Evolutionary conservation across 1,140 invertebrate genomes (phyloP).

Genomic region (Copidosoma floridanum): DNA sequence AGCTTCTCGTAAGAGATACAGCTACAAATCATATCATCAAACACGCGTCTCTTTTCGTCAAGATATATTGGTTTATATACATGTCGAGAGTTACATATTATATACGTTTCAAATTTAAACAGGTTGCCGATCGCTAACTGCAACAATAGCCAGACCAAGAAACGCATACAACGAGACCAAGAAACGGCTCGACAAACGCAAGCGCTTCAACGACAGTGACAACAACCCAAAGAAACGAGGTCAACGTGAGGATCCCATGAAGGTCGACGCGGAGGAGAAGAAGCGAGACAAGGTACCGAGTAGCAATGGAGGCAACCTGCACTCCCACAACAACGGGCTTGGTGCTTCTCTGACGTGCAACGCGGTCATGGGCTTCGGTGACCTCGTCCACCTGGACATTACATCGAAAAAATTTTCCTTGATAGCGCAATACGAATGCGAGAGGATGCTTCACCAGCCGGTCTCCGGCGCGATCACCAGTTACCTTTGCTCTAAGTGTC

Average conservation of each 20-base stretch:
- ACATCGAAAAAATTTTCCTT: constrained; percentile 74
- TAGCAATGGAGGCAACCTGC: constrained; percentile 34
- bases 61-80: no score
- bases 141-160: constrained; percentile 37
- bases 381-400: constrained; percentile 78
- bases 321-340: no score
- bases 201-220: constrained; percentile 28
- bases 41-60: no score
- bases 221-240: constrained; percentile 27
- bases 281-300: constrained; percentile 34
- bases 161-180: constrained; percentile 54
- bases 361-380: constrained; percentile 65
- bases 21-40: no score
- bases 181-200: constrained; percentile 45
- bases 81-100: no score
- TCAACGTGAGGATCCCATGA: constrained; percentile 35
- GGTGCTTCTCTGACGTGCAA: constrained; percentile 64
- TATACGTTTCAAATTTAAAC: no score
- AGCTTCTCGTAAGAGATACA: no score
- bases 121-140: neutral
- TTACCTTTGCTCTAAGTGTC: constrained; percentile 72
- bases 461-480: constrained; percentile 62
- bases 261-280: constrained; percentile 32
- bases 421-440: constrained; percentile 72
- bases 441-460: constrained; percentile 64